phyloP scores from a whole-genome alignment of 2,113 vertebrate species.

The Steatornis caripensis region DNA sequence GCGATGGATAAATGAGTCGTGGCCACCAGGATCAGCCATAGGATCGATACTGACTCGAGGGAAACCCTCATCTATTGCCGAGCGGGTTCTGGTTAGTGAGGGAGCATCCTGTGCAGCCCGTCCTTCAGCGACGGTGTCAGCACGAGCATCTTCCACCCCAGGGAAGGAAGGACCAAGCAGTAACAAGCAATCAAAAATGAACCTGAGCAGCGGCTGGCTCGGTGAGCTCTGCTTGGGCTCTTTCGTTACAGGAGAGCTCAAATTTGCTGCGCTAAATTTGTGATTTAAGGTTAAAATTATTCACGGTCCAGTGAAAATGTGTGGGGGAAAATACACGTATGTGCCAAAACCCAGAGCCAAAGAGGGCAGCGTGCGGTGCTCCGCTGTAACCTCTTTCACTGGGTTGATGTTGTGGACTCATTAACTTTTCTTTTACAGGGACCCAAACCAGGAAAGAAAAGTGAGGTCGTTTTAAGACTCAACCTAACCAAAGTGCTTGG shows the following conservation, averaged over 20 bases:
- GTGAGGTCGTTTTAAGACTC: background rate
- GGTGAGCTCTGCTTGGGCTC: background rate
- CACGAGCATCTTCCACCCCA: background rate
- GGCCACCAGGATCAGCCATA: background rate
- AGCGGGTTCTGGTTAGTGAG: background rate
- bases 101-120: background rate
- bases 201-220: background rate
- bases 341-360: background rate
- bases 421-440: background rate
- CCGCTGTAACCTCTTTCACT: accelerated
- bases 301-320: background rate
- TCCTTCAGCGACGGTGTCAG: background rate
- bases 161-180: background rate
- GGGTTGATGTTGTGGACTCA: background rate
- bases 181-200: no score
- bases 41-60: background rate
- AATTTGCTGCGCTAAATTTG: background rate
- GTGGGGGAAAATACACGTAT: background rate
- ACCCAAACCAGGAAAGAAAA: background rate
- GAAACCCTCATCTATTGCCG: background rate
- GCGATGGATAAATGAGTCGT: background rate
- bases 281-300: background rate
- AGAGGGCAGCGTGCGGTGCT: background rate
- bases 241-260: background rate
- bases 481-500: background rate